phyloP scores from a whole-genome alignment of 2,113 vertebrate species.

The Felis catus region F.catus_Fca126_mat1.0 CM031415.1:108934001-108934500 shows the following conservation, averaged over 20 bases:
- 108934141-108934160: background rate
- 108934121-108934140: background rate
- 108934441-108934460: background rate
- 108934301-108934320: background rate
- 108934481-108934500: fast-evolving
- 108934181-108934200: background rate
- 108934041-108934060: background rate
- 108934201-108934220: background rate
- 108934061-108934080: background rate
- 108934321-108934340: background rate
- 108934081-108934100: background rate
- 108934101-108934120: background rate
- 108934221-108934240: background rate
- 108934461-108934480: background rate
- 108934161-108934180: background rate
- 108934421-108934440: background rate
- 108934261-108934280: background rate
- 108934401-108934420: background rate
- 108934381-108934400: background rate
- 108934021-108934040: background rate
- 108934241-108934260: background rate
- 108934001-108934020: background rate
- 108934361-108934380: background rate
- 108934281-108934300: background rate
- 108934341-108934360: background rate